Evolutionary conservation across 2,888 invertebrate genomes (phyloP).

Genomic region (Meliscaeva auricollis): DNA sequence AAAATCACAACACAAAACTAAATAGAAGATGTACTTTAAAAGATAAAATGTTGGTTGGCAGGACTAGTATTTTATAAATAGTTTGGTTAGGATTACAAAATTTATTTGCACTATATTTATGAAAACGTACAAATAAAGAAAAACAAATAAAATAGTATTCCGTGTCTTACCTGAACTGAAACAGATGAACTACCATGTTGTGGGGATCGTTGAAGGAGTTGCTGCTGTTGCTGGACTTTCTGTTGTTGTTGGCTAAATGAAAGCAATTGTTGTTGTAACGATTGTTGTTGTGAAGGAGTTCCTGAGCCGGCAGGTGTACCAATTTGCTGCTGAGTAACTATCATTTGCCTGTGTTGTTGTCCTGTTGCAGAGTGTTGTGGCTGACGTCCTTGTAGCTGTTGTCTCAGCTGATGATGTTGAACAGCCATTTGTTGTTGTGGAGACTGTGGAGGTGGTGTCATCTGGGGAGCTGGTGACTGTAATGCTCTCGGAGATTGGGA

Average conservation of each 20-base stretch:
- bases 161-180: conserved; percentile 52
- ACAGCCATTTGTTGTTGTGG: conserved; percentile 79
- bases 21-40: too few species aligned
- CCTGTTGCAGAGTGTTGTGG: conserved; percentile 76
- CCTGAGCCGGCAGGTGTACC: conserved; percentile 79
- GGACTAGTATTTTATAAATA: too few species aligned
- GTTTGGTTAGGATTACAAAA: too few species aligned
- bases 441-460: conserved; percentile 83
- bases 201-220: conserved; percentile 65
- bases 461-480: conserved; percentile 83
- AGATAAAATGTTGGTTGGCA: too few species aligned
- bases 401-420: conserved; percentile 81
- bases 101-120: too few species aligned
- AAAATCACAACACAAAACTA: too few species aligned
- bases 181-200: conserved; percentile 51
- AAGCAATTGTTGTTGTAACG: conserved; percentile 81
- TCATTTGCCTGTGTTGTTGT: conserved; percentile 72
- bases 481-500: conserved; percentile 82
- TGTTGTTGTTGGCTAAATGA: conserved; percentile 79
- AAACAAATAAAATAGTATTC: neutral
- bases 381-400: conserved; percentile 80
- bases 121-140: too few species aligned
- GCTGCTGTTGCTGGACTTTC: conserved; percentile 72
- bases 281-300: conserved; percentile 80
- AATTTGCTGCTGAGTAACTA: conserved; percentile 61